Base-by-base conservation (phyloP, 2,888 invertebrate genomes). In the Saturnia japonica region DNA sequence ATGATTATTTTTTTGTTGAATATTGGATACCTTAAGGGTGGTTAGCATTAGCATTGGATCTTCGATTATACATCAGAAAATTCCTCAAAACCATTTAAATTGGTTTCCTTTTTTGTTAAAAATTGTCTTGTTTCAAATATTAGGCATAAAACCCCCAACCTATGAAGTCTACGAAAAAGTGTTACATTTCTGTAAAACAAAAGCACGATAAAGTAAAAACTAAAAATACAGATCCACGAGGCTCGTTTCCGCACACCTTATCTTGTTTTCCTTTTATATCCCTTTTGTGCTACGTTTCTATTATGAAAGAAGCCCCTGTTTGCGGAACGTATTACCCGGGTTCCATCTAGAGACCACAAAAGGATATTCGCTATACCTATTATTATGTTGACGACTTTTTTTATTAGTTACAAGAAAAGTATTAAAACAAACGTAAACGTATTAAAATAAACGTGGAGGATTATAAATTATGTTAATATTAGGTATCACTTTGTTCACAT, bases 241-340 rank as follows among this genome's bases (percentile, higher is more conserved):
- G 40, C 34, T 19, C 40, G 64, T 64, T 64, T 40, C 40, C 64
- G 40, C 40, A 40, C 64, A 40, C 64, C 64, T 77, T 78, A 79
- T 85, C 77, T 75, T 80, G 77, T 83, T 80, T 85, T 79, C 82
- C 79, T 82, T 84, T 78, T 76, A 77, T 80, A 73, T 77, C 76
- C 70, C 81, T 77, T 80, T 84, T 85, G 80, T 84, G 78, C 73
- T 74, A 78, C 78, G 75, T 78, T 81, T 83, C 80, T 83, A 82
- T 85, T 85, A 84, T 85, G 78, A 82, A 81, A 75, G 80, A 77
- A 76, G 78, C 77, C 81, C 80, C 76, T 83, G 85, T 85, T 85
- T 83, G 81, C 77, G 71, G 77, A 83, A 80, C 78, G 82, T 85
- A 83, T 85, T 83, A 86, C 80, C 70, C 72, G 75, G 80, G 80